Base-by-base conservation (phyloP, 2,888 invertebrate genomes). In the Noctua pronuba region DNA sequence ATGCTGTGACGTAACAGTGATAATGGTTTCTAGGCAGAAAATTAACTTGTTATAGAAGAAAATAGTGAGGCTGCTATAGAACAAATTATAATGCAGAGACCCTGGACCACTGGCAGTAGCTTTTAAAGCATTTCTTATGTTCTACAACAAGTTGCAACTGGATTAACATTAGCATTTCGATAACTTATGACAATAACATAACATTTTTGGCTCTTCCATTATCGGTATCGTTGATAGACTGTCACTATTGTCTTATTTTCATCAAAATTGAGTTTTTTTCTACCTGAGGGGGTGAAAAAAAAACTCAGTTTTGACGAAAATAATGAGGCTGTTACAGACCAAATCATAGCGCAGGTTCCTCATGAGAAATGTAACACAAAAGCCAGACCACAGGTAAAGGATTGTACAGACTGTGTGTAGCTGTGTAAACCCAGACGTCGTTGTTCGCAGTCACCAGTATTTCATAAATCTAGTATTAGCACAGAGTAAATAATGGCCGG, bases 381-480 rank as follows among this genome's bases (percentile, higher is more conserved):
- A 73, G 24, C 11, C 7, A 46, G 21, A 52, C 41, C 46, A 35
- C 44, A 49, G 18, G 31, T 65, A 74, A 77, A 74, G 68, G n/a
- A 64, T 77, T 77, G 41, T 31, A 73, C 46, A 64, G 60, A 38
- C 28, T 31, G 69, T 65, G 31, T 70, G 44, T 60, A 38, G 38
- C 38, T 64, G 16, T 65, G 65, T 35, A 68, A 71, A 79, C 62
- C 1, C 13, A 65, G 78, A 73, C 82, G 55, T 55, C 24, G 31
- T 8, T 35, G 58, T 31, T n/a, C 41, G 6, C 65, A 31, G 77
- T 75, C 66, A 49, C 24, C 62, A 79, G 60, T 79, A 78, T 76
- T 87, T 78, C 71, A 87, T 85, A 82, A 88, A 85, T 87, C 80
- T 72, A 79, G 72, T 85, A 83, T 85, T 87, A 88, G 76, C 82